A percentile compares a stretch with the other conserved stretches of the same genome.
Conservation (phyloP, 2,797 vertebrate genomes). For the Sebastes vulpes region DNA sequence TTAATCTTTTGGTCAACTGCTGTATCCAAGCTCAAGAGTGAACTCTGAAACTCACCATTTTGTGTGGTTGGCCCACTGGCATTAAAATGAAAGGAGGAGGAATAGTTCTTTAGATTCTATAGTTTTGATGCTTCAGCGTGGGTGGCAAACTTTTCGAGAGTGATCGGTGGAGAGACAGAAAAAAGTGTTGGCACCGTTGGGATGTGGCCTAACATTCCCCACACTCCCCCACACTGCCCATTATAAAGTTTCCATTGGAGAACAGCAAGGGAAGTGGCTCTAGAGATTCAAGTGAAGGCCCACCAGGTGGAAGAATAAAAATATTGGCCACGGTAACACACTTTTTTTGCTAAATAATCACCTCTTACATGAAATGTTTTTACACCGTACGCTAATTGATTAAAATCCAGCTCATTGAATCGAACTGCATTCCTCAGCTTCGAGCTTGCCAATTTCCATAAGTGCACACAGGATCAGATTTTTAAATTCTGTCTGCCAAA, state of each 20-base stretch:
- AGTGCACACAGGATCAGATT: constrained; percentile 27
- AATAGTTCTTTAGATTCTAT: background rate
- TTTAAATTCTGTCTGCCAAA: constrained; percentile 27
- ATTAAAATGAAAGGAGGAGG: background rate
- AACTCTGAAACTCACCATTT: background rate
- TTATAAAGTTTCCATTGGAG: background rate
- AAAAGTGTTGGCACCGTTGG: constrained; percentile 3
- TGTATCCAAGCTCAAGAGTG: background rate
- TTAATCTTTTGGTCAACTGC: background rate
- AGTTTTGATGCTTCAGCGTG: background rate
- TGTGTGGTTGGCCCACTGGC: background rate
- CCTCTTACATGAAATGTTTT: background rate
- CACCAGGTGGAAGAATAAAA: background rate
- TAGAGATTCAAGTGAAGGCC: background rate
- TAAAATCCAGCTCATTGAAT: constrained; percentile 25
- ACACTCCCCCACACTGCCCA: constrained; percentile 4
- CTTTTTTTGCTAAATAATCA: background rate
- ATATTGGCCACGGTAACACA: background rate
- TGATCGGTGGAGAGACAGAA: constrained; percentile 1
- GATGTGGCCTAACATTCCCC: background rate
- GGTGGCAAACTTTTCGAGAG: constrained; percentile 15
- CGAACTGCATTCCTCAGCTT: background rate
- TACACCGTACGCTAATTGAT: constrained; percentile 3
- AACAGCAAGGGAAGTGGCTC: background rate
- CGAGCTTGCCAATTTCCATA: constrained; percentile 34